Base-by-base conservation (phyloP, 2,888 invertebrate genomes). In the Arenicola marina region DNA sequence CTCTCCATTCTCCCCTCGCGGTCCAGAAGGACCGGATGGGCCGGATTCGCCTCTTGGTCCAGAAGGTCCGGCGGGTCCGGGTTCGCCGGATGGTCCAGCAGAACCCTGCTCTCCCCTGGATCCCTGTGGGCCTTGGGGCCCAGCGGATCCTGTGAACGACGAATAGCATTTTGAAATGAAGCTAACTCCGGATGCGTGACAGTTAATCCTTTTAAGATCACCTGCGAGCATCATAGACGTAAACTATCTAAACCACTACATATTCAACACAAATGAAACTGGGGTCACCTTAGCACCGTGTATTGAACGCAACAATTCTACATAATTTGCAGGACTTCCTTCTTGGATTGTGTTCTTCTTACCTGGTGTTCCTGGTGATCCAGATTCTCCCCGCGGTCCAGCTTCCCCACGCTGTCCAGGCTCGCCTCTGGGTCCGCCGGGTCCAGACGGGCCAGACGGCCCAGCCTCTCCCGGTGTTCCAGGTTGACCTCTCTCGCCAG, bases 401-500 rank as follows among this genome's bases (percentile, higher is more conserved):
- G 87, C 83, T 0, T 86, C 85, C 0, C 89, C 90, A 1, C 86
- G 81, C 0, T 92, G 92, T 28, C 93, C 63, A n/a, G 34, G 15
- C 18, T 48, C 48, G 26, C 48, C 48, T 48, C 48, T 11, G 15
- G 33, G 11, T 33, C 76, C 76, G 2, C 51, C 51, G 1, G 68
- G 68, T 38, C 69, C 69, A 18, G 43, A 46, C 26, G 59, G 24
- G n/a, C 67, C 67, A 45, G 56, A n/a, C 0, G 63, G 26, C 2
- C 68, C 68, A 59, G 55, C 28, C 28, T 60, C 43, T 28, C 69
- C 77, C 3, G 71, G 57, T 21, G 71, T 67, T 43, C 78, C 77
- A 28, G 87, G 83, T 71, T 89, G 89, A 0, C 93, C 92, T 26
- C 87, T 61, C 4, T 31, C 44, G 15, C 64, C 64, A 43, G 56